Conservation (phyloP, 2,888 invertebrate species). For the Sarcophaga subvicina region DNA sequence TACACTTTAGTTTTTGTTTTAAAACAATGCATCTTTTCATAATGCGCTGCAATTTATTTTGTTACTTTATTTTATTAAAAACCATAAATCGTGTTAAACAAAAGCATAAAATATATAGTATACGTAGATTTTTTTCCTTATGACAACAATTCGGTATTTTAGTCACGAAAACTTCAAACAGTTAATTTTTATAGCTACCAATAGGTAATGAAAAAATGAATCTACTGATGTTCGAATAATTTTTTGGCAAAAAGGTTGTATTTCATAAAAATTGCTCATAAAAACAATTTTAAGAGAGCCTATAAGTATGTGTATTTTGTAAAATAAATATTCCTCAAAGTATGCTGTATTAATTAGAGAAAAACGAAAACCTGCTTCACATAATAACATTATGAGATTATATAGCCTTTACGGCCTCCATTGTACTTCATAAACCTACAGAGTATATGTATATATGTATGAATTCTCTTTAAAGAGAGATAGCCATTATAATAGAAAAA, state of each 20-base stretch:
- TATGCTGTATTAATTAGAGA: neutral
- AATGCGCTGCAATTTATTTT: neutral
- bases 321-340: neutral
- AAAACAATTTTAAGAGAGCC: neutral
- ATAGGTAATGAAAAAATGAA: neutral
- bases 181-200: conserved; percentile 9
- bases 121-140: conserved; percentile 32
- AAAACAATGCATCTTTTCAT: neutral
- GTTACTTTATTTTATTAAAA: conserved; percentile 36
- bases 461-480: no score
- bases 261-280: no score
- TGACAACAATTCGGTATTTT: conserved; percentile 53
- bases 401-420: neutral
- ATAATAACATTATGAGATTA: neutral
- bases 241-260: neutral
- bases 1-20: conserved; percentile 15
- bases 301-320: neutral
- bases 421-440: no score
- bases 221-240: neutral
- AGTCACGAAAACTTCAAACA: conserved; percentile 60
- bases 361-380: neutral
- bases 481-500: no score
- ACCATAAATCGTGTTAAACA: conserved; percentile 26
- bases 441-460: no score
- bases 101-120: conserved; percentile 8